These are phyloP conservation scores for Drosophila conformis DNA, from an alignment of 2,888 invertebrate genomes.

Conservation along the genomic window DNA sequence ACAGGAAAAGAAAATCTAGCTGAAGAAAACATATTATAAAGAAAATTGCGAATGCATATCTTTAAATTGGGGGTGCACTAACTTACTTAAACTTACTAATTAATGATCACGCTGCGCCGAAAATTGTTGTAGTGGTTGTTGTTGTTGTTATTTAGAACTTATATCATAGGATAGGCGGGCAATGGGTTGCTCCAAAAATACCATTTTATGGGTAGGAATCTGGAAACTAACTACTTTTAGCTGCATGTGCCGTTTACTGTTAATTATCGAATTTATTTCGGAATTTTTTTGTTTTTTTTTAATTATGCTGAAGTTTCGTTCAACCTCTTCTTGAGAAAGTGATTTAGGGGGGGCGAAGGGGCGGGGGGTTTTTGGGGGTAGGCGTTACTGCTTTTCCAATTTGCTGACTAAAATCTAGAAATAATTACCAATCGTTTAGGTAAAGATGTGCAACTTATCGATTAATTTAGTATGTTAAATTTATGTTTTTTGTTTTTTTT, in stretches of 20 bases:
- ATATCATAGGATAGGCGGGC: slow-evolving; percentile 55
- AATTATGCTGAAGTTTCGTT: slow-evolving; percentile 12
- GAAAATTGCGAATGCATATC: slow-evolving; percentile 20
- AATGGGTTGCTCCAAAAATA: slow-evolving; percentile 31
- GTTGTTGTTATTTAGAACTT: slow-evolving; percentile 38
- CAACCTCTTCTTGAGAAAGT: slow-evolving; percentile 19
- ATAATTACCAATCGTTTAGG: slow-evolving; percentile 82
- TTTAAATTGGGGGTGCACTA: slow-evolving; percentile 21
- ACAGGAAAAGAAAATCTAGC: slow-evolving; percentile 21
- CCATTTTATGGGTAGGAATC: slow-evolving; percentile 16
- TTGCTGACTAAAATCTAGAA: slow-evolving; percentile 70
- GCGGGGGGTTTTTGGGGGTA: neutral
- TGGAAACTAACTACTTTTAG: slow-evolving; percentile 16
- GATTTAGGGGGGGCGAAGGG: slow-evolving; percentile 11
- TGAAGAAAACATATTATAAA: slow-evolving; percentile 30
- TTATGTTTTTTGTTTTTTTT: slow-evolving; percentile 41
- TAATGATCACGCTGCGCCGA: slow-evolving; percentile 82
- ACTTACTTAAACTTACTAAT: slow-evolving; percentile 62
- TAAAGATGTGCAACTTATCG: slow-evolving; percentile 82
- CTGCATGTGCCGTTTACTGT: slow-evolving; percentile 51
- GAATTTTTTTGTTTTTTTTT: neutral
- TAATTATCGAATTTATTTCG: neutral
- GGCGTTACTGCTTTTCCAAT: slow-evolving; percentile 43
- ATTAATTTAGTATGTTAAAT: slow-evolving; percentile 57
- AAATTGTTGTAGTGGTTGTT: slow-evolving; percentile 36